phyloP scores from a whole-genome alignment of 2,888 invertebrate species.

The Rotaria magnacalcarata region DNA sequence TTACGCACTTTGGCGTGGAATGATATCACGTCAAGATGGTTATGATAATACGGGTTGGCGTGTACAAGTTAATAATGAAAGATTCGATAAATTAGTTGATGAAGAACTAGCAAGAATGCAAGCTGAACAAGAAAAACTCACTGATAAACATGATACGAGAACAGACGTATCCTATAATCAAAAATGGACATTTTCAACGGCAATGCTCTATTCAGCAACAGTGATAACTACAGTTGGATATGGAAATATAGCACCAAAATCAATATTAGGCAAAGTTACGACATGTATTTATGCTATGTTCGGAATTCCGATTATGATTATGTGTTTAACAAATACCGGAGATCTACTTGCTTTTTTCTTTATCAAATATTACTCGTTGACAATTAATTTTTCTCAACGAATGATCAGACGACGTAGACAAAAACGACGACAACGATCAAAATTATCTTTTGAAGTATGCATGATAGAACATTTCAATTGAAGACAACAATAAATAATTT shows the following conservation, averaged over 20 bases:
- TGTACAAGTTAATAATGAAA: neutral
- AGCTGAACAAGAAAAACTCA: conserved; percentile 17
- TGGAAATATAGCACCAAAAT: conserved; percentile 47
- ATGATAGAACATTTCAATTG: neutral
- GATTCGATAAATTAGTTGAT: conserved; percentile 17
- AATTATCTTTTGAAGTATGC: neutral
- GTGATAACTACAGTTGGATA: conserved; percentile 47
- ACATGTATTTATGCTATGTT: conserved; percentile 47
- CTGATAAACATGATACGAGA: neutral
- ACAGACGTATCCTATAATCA: neutral
- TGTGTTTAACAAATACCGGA: conserved; percentile 47
- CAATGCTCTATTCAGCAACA: conserved; percentile 46
- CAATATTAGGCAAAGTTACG: conserved; percentile 45
- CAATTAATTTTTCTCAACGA: conserved; percentile 16
- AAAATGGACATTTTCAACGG: conserved; percentile 45
- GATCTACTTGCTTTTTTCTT: conserved; percentile 46
- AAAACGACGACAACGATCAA: neutral
- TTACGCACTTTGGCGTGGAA: conserved; percentile 15
- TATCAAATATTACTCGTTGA: conserved; percentile 41
- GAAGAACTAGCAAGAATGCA: neutral
- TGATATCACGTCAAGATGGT: conserved; percentile 11
- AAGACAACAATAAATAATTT: neutral
- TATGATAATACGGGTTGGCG: neutral
- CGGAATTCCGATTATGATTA: conserved; percentile 47
- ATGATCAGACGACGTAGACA: neutral